These are phyloP conservation scores for Lutraria rhynchaena DNA, from an alignment of 1,140 invertebrate species.

Conservation along the genomic window DNA sequence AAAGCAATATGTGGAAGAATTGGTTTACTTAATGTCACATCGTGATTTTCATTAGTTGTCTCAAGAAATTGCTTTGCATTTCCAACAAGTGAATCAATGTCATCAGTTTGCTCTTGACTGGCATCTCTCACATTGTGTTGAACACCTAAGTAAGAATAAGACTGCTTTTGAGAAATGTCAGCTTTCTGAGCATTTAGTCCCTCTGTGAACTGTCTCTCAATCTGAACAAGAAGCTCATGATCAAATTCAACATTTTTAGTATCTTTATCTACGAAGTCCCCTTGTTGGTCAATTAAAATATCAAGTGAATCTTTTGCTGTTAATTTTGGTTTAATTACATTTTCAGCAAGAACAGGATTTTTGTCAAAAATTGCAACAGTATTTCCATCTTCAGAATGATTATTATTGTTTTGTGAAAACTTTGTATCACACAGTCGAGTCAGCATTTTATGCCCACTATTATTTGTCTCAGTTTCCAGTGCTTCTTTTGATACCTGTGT, in stretches of 20 bases:
- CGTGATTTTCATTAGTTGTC: not conserved
- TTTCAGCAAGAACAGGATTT: no score
- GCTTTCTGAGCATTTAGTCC: not conserved
- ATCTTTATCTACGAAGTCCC: conserved; percentile 23
- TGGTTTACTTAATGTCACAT: not conserved
- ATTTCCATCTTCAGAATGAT: no score
- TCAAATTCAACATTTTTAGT: conserved; percentile 38
- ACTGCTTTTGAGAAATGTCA: not conserved
- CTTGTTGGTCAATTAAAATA: conserved; percentile 48
- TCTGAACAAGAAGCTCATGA: conserved; percentile 25
- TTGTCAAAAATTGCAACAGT: no score
- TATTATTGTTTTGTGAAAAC: no score
- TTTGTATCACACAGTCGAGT: no score
- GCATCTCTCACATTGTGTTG: not conserved
- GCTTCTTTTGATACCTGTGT: no score
- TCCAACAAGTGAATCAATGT: conserved; percentile 11
- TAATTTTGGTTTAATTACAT: conserved; percentile 29
- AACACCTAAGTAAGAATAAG: conserved; percentile 40
- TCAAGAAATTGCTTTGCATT: conserved; percentile 8
- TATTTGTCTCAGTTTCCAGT: no score
- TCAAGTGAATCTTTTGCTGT: conserved; percentile 30
- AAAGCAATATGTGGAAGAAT: not conserved
- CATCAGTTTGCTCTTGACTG: not conserved
- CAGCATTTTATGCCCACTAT: no score
- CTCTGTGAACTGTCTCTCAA: conserved; percentile 26